Conservation (phyloP, 2,113 vertebrate genomes). For the Galeopterus variegatus region DNA sequence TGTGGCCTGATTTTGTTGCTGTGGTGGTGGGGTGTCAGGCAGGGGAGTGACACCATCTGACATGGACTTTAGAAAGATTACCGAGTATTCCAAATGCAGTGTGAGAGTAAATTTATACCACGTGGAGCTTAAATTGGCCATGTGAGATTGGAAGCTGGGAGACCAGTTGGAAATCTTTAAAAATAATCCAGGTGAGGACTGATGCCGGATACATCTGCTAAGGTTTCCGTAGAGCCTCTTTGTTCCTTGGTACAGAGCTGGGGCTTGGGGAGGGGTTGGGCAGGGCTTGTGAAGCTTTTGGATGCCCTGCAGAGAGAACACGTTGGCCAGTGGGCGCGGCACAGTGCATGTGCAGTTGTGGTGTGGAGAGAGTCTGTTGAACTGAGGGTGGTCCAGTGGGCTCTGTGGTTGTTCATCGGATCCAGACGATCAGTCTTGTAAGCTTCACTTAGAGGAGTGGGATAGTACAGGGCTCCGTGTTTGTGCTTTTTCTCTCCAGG, state of each 20-base stretch:
- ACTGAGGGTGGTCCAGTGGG: neutral
- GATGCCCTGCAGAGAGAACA: neutral
- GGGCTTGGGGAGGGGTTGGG: neutral
- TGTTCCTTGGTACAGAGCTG: neutral
- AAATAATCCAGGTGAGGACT: neutral
- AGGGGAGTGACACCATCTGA: neutral
- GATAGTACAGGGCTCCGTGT: fast-evolving
- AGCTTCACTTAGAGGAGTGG: neutral
- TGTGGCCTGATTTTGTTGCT: neutral
- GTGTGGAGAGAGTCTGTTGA: neutral
- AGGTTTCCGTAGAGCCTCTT: neutral
- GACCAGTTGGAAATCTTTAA: neutral
- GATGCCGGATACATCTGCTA: neutral
- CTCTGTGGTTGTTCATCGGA: neutral
- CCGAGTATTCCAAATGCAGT: no score
- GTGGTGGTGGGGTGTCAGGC: neutral
- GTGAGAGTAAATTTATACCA: neutral
- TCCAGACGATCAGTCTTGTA: neutral
- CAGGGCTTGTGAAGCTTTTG: neutral
- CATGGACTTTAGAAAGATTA: neutral
- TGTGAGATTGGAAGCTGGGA: neutral
- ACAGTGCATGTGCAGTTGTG: neutral
- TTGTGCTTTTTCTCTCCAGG: neutral
- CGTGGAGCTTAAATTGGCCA: neutral
- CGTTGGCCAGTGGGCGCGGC: neutral